Base-by-base conservation (phyloP, 2,797 vertebrate species). In the Moxostoma hubbsi region DNA sequence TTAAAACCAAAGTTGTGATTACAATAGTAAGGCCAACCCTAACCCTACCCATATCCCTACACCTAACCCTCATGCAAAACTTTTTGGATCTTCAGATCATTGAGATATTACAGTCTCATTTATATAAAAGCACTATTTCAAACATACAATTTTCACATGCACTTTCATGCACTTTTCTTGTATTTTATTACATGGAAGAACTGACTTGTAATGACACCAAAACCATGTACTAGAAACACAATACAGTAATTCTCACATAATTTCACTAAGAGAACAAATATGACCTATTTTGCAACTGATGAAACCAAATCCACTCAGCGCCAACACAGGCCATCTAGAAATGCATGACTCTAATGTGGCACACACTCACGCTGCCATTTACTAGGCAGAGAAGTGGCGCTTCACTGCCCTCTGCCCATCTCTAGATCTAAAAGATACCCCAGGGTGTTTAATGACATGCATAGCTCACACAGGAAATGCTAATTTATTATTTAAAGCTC, bases 401-500 rank as follows among this genome's bases (percentile, higher is more conserved):
- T 71, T 71, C 70, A 18, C 24, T 63, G 53, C 65, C 81, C 69
- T 73, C 47, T 63, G 18, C 77, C 65, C 24, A 71, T 67, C 62
- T 59, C 55, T 71, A 83, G 58, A 77, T 83, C 73, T 62, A 16
- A 72, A 83, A 70, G 49, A 24, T 71, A 70, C 71, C 79, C 73
- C 50, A 53, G 73, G 82, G 66, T 73, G 77, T 75, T 77, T 82
- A 82, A 83, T 85, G 68, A 77, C 79, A 80, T 70, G 65, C 70
- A 74, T 45, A 8, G 65, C 75, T 75, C 61, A 79, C 49, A 66
- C 53, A 77, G 73, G 57, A 78, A 47, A 64, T 49, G 15, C 57
- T 63, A 18, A 73, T 82, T 46, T 73, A 81, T 85, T 85, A 85
- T 83, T 85, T 82, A 80, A 75, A 81, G 70, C 65, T 45, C 45